A percentile compares a stretch with the other conserved stretches of the same genome.
These are phyloP conservation scores for Cotesia congregata DNA, from an alignment of 2,888 invertebrate species.

Conservation along the genomic window DNA sequence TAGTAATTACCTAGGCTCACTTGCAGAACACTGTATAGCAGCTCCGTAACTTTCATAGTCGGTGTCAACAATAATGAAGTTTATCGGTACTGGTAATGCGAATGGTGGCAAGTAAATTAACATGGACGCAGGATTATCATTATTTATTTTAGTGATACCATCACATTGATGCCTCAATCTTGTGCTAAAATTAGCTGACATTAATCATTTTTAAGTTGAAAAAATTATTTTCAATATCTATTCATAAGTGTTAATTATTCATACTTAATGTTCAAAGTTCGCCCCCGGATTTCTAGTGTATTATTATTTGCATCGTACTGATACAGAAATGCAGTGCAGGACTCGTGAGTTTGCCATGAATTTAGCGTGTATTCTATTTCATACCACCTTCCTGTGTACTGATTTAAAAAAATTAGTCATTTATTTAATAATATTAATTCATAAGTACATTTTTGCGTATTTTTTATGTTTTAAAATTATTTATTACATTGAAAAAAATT, in stretches of 20 bases:
- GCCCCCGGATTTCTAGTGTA: not conserved
- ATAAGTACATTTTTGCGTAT: too few relatives aligned
- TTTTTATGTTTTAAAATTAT: not conserved
- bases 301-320: not conserved
- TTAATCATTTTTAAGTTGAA: not conserved
- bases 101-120: not conserved
- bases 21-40: not conserved
- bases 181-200: not conserved
- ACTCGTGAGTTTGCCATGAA: not conserved
- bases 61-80: not conserved
- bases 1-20: not conserved
- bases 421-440: not conserved
- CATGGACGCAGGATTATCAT: not conserved
- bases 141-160: not conserved
- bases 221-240: not conserved
- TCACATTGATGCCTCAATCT: constrained; percentile 29
- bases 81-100: not conserved
- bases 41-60: not conserved
- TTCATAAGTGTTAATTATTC: not conserved
- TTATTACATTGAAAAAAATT: not conserved
- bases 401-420: not conserved
- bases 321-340: not conserved
- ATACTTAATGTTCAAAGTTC: not conserved
- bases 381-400: not conserved
- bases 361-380: not conserved